A percentile compares a stretch with the other conserved stretches of the same genome.
phyloP scores from a whole-genome alignment of 2,113 vertebrate genomes.

The Hemibagrus wyckioides region DNA sequence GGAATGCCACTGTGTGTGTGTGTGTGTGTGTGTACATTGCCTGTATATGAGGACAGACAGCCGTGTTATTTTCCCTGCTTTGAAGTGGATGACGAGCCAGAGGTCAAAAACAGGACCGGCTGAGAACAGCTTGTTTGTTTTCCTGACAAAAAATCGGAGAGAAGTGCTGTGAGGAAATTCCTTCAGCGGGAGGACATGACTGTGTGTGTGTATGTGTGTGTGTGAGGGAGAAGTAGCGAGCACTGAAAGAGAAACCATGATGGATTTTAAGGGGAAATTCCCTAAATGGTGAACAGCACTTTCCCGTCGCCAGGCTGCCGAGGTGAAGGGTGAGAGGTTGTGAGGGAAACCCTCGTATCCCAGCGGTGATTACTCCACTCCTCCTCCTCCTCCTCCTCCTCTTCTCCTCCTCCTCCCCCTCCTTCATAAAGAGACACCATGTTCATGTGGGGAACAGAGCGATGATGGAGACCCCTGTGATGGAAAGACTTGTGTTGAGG shows the following conservation, averaged over 20 bases:
- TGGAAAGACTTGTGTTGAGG: not conserved
- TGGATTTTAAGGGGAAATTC: conserved; percentile 15
- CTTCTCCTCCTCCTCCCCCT: not conserved
- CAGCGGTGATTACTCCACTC: not conserved
- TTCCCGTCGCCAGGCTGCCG: not conserved
- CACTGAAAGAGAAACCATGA: not conserved
- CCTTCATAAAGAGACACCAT: not conserved
- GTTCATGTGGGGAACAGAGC: not conserved
- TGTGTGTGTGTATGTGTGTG: conserved; percentile 49
- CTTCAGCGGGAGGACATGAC: conserved; percentile 29
- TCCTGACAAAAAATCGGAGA: conserved; percentile 34
- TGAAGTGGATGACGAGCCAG: conserved; percentile 38
- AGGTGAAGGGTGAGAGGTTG: conserved; percentile 16
- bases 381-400: not conserved
- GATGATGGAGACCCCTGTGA: not conserved
- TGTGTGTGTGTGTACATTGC: conserved; percentile 29
- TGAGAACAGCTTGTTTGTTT: conserved; percentile 46
- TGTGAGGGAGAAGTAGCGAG: conserved; percentile 47
- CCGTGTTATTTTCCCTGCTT: conserved; percentile 38
- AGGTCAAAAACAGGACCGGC: conserved; percentile 42
- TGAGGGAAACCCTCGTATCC: conserved; percentile 19
- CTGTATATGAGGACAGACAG: conserved; percentile 9
- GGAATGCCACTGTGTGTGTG: no score
- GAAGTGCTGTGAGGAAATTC: conserved; percentile 43
- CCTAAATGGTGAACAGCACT: not conserved